Evolutionary conservation across 2,888 invertebrate species (phyloP).

Genomic region (Strigamia crassipes): DNA sequence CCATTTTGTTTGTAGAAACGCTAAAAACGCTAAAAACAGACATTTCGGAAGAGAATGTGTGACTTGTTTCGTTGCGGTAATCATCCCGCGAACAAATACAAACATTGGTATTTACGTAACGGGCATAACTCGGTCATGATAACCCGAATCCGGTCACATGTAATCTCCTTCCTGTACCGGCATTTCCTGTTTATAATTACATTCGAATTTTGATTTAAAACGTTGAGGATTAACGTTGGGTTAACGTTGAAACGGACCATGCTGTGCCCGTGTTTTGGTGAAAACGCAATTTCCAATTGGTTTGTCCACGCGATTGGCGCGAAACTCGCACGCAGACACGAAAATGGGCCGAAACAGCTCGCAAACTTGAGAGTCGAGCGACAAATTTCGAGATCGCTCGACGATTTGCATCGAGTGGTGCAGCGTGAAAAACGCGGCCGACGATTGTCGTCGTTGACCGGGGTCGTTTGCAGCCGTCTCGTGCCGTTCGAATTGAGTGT

Average conservation of each 20-base stretch:
- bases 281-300: neutral
- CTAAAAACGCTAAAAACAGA: no score
- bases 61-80: no score
- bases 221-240: neutral
- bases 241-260: neutral
- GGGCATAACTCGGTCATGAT: neutral
- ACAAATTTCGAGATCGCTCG: neutral
- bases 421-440: neutral
- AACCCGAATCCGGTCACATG: neutral
- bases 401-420: neutral
- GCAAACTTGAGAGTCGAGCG: no score
- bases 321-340: neutral
- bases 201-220: neutral
- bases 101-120: neutral
- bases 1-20: no score
- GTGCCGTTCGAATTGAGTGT: neutral
- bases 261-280: neutral
- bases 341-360: no score
- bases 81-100: neutral
- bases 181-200: slow-evolving; percentile 7
- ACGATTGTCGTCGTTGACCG: neutral
- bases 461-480: neutral
- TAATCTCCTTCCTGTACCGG: neutral
- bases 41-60: no score
- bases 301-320: neutral